These are phyloP conservation scores for Cheilosia scutellata DNA, from an alignment of 2,888 invertebrate genomes.

Conservation along the genomic window DNA sequence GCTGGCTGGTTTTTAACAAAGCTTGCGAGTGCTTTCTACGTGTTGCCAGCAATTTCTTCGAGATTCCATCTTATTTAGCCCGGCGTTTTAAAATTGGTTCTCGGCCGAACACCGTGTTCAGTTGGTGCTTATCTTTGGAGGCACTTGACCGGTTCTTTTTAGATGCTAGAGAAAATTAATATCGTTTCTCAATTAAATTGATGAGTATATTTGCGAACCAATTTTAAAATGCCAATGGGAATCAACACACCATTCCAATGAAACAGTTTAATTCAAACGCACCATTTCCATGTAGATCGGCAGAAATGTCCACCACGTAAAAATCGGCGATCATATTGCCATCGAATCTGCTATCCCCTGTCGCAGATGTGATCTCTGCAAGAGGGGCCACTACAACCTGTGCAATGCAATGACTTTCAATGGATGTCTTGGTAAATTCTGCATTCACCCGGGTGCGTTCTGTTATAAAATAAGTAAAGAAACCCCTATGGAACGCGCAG, in stretches of 20 bases:
- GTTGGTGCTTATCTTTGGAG: neutral
- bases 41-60: too few species aligned
- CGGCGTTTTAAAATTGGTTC: neutral
- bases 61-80: too few species aligned
- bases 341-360: slow-evolving; percentile 97
- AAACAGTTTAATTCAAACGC: neutral
- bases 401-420: slow-evolving; percentile 79
- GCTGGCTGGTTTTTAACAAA: too few species aligned
- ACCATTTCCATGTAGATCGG: slow-evolving; percentile 83
- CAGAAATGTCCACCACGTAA: slow-evolving; percentile 86
- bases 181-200: too few species aligned
- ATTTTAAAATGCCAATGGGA: too few species aligned
- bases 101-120: neutral
- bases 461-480: slow-evolving; percentile 80
- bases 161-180: too few species aligned
- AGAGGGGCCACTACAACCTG: slow-evolving; percentile 83
- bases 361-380: slow-evolving; percentile 92
- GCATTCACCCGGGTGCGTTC: slow-evolving; percentile 80
- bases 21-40: too few species aligned
- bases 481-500: slow-evolving; percentile 79
- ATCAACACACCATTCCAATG: too few species aligned
- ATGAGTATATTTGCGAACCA: too few species aligned
- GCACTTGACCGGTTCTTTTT: too few species aligned
- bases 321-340: slow-evolving; percentile 94
- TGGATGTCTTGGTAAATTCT: slow-evolving; percentile 79